Conservation (phyloP, 2,113 vertebrate species). For the Genyomyrus donnyi region DNA sequence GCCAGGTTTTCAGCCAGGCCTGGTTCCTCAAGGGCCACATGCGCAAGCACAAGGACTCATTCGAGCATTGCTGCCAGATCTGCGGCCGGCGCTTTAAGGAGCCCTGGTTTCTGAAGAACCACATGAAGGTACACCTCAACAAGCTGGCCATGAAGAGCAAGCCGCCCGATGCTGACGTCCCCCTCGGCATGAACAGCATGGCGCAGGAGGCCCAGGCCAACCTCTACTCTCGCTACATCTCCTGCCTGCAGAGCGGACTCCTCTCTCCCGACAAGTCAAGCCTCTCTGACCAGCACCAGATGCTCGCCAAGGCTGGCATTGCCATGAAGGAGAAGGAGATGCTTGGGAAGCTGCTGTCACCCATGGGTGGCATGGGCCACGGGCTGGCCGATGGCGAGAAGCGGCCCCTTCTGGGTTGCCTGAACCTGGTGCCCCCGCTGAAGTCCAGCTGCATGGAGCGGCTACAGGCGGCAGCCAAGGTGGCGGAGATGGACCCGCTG, state of each 20-base stretch:
- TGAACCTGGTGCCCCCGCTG: conserved; percentile 90
- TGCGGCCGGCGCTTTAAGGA: conserved; percentile 96
- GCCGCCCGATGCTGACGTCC: conserved; percentile 69
- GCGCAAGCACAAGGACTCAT: conserved; percentile 98
- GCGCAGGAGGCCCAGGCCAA: conserved; percentile 91
- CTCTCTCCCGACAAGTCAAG: conserved; percentile 81
- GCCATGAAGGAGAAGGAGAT: conserved; percentile 92
- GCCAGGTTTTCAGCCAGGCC: conserved; percentile 95
- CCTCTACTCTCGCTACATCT: conserved; percentile 90
- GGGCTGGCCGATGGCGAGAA: conserved; percentile 83
- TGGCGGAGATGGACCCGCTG: conserved; percentile 96
- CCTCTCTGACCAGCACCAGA: conserved; percentile 79
- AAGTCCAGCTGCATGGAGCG: conserved; percentile 98
- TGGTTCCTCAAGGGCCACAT: conserved; percentile 99
- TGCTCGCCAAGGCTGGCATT: conserved; percentile 82
- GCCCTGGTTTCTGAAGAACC: conserved; percentile 98
- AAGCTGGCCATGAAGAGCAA: conserved; percentile 94
- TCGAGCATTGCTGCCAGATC: conserved; percentile 97
- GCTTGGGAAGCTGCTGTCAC: conserved; percentile 85
- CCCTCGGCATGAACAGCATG: conserved; percentile 75
- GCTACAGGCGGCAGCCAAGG: conserved; percentile 91
- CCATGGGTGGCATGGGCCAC: conserved; percentile 78
- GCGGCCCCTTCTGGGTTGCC: conserved; percentile 87
- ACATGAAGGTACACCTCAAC: conserved; percentile 99
- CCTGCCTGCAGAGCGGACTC: conserved; percentile 92